phyloP scores from a whole-genome alignment of 2,797 vertebrate species.

The Alcedo atthis region DNA sequence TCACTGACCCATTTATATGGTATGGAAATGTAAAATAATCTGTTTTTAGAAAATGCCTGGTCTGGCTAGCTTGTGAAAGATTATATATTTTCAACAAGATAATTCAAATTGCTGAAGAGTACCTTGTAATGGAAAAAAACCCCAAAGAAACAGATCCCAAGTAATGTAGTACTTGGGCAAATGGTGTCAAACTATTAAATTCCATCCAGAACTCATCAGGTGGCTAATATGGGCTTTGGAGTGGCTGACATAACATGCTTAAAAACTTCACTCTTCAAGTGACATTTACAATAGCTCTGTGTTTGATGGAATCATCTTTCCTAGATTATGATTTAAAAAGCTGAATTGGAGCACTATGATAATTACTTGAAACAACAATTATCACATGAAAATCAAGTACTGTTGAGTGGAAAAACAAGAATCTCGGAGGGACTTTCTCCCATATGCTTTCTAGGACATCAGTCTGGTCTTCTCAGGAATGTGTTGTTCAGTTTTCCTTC shows the following conservation, averaged over 20 bases:
- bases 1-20: background rate
- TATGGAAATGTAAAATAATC: background rate
- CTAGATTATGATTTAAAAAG: background rate
- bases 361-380: background rate
- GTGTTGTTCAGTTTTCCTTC: background rate
- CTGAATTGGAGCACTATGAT: background rate
- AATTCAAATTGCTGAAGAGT: background rate
- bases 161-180: background rate
- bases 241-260: background rate
- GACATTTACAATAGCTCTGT: background rate
- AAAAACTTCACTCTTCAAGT: background rate
- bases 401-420: background rate
- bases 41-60: accelerated
- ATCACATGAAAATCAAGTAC: background rate
- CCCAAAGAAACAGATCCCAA: background rate
- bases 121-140: background rate
- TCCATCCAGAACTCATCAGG: background rate
- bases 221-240: background rate
- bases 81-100: background rate
- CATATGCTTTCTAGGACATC: conserved; percentile 6
- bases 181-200: background rate
- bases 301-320: background rate
- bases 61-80: background rate
- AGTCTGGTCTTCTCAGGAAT: conserved; percentile 20
- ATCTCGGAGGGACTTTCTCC: background rate